Evolutionary conservation across 2,888 invertebrate species (phyloP), one percentile per base, ranked within the genome.

Genomic region (Latrodectus elegans): DNA sequence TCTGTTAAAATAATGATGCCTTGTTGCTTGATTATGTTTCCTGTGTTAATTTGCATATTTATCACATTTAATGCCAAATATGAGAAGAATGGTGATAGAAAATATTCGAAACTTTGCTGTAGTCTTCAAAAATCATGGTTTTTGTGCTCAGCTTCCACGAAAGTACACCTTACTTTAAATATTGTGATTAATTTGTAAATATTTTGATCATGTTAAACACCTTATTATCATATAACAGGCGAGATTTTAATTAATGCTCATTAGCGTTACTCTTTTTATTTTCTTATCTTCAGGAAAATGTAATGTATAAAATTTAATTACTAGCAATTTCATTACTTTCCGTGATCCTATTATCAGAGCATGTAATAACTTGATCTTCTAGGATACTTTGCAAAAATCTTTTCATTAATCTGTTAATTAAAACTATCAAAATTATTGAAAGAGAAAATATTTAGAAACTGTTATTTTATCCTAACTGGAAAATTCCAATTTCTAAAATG

Each of bases 1-100:
- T 68, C 49, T n/a, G 55, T 70, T 53, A 17, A 78, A 78, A 70
- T 78, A 78, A 78, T 78, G 70, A 78, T 68, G 67, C 70, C 70
- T 51, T 65, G 77, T 77, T 77, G 67, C 52, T 49, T 70, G 14
- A 78, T 78, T 78, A 78, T 68, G 60, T 78, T 78, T 53, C 67
- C 78, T 68, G 12, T 1, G n/a, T 10, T 51, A 49, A 70, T 78
- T 68, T 78, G 78, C 70, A 78, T 53, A 78, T 70, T 78, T 78
- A 78, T 78, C 78, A 68, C 68, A 26, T 76, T 76, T 74, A 49
- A 65, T 76, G 76, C 51, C 67, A 65, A 65, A 76, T n/a, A 72
- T 52, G 52, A 52, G 15, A 72, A 72, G n/a, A 52, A 52, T 8
- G 26, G 68, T 17, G 22, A 10, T 22, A 17, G 60, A 60, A 60